Conservation (phyloP, 2,797 vertebrate genomes). For the Tamandua tetradactyla region DNA sequence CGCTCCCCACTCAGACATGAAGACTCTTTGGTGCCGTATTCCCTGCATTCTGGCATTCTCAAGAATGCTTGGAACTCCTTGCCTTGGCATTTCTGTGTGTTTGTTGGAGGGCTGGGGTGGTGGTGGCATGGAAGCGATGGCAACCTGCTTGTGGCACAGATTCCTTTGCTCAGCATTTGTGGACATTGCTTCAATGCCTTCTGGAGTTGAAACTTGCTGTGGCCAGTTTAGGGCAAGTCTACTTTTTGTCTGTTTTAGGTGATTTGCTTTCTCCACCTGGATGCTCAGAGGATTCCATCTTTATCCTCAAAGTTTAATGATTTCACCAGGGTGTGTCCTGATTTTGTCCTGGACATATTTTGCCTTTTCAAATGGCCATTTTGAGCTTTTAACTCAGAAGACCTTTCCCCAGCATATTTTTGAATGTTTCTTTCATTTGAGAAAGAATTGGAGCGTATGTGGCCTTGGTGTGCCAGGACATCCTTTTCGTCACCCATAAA, state of each 20-base stretch:
- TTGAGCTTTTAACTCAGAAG: not conserved
- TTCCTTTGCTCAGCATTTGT: not conserved
- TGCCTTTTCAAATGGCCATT: not conserved
- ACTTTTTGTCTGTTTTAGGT: not conserved
- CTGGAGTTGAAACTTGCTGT: not conserved
- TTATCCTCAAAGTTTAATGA: not conserved
- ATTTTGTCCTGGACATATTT: not conserved
- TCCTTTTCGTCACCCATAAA: not conserved
- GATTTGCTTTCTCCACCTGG: not conserved
- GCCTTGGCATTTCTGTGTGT: not conserved
- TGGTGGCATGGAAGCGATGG: too few species aligned
- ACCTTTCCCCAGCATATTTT: not conserved
- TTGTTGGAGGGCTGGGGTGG: too few species aligned
- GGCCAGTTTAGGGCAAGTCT: not conserved
- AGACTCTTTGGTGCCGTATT: too few species aligned
- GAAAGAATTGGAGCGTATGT: not conserved
- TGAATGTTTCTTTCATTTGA: not conserved
- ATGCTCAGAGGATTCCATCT: not conserved
- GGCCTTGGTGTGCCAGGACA: accelerated
- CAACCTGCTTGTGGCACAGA: not conserved
- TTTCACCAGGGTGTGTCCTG: not conserved
- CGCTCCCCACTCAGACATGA: not conserved
- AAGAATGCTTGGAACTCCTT: not conserved
- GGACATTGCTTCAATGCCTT: not conserved
- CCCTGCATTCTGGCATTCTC: not conserved